A percentile compares a stretch with the other conserved stretches of the same genome.
These are phyloP conservation scores for Noctua janthe DNA, from an alignment of 2,888 invertebrate genomes.

Conservation along the genomic window DNA sequence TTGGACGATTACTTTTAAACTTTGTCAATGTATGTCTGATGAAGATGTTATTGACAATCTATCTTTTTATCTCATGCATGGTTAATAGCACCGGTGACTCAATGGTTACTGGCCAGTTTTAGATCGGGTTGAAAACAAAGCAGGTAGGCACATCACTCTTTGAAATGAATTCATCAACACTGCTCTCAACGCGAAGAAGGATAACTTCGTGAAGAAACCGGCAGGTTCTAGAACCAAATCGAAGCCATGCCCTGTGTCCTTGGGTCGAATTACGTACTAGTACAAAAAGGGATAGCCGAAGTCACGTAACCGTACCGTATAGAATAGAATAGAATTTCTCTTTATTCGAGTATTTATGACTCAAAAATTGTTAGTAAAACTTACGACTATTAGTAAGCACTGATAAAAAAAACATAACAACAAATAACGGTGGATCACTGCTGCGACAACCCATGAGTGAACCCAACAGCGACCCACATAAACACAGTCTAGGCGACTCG, in stretches of 20 bases:
- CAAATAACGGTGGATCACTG: no score
- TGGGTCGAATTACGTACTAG: no score
- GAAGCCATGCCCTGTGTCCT: background rate
- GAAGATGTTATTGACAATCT: no score
- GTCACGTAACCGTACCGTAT: background rate
- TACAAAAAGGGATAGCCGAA: background rate
- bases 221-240: background rate
- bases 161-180: background rate
- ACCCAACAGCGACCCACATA: no score
- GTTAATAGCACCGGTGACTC: background rate
- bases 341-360: no score
- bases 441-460: no score
- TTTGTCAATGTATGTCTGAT: background rate
- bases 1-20: conserved; percentile 3
- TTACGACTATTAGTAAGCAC: no score
- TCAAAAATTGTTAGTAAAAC: no score
- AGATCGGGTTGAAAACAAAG: background rate
- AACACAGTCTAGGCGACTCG: no score
- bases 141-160: background rate
- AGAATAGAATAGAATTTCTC: no score
- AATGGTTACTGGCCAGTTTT: no score
- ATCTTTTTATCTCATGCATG: background rate
- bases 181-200: background rate
- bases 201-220: background rate
- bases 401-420: no score